Conservation (phyloP, 1,140 invertebrate species). For the Conus betulinus region DNA sequence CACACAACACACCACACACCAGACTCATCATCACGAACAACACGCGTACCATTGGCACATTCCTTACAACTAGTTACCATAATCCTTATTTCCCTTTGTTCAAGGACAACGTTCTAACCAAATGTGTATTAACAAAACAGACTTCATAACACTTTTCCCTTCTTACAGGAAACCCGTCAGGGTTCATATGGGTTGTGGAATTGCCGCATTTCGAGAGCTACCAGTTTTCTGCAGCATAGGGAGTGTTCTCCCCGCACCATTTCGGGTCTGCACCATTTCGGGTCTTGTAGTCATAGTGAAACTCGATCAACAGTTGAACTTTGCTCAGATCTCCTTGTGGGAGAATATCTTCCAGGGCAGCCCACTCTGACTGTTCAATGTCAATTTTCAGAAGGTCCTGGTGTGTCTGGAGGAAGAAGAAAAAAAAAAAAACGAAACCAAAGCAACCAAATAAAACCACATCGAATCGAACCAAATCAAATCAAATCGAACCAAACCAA, state of each 20-base stretch:
- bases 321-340: slow-evolving; percentile 19
- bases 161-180: neutral
- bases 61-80: too few species aligned
- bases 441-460: too few species aligned
- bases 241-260: neutral
- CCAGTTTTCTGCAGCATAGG: neutral
- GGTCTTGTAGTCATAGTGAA: neutral
- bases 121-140: neutral
- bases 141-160: neutral
- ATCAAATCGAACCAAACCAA: too few species aligned
- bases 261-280: neutral
- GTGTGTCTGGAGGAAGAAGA: neutral
- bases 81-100: too few species aligned
- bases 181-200: slow-evolving; percentile 12
- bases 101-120: neutral
- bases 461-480: too few species aligned
- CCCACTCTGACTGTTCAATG: slow-evolving; percentile 43
- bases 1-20: too few species aligned
- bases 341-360: slow-evolving; percentile 27
- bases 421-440: neutral
- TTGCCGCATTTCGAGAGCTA: neutral
- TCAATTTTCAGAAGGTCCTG: slow-evolving; percentile 50
- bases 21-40: too few species aligned
- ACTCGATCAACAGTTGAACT: slow-evolving; percentile 39
- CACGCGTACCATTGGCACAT: too few species aligned